Evolutionary conservation across 2,113 vertebrate genomes (phyloP).

Genomic region (Chlorodrepanis virens): DNA sequence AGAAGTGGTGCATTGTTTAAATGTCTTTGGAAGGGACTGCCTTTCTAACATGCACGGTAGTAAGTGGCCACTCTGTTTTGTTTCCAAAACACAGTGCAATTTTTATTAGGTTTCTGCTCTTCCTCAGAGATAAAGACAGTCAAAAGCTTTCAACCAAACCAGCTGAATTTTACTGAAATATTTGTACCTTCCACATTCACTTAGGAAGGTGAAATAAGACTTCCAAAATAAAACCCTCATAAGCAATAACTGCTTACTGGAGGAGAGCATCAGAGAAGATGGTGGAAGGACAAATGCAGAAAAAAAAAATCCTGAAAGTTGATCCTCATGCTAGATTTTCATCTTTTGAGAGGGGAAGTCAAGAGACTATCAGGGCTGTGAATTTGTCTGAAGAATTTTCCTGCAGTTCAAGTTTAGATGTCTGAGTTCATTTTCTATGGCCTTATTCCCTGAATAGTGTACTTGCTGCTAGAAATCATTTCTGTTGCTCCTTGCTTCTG

Average conservation of each 20-base stretch:
- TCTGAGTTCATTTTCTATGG: neutral
- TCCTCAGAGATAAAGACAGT: neutral
- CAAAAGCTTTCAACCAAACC: neutral
- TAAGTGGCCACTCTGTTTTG: neutral
- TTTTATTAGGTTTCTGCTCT: neutral
- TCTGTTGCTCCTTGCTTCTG: neutral
- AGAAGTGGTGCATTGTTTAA: neutral
- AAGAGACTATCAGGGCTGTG: neutral
- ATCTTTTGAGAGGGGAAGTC: neutral
- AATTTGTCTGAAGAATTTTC: neutral
- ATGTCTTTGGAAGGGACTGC: neutral
- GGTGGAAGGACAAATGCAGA: neutral
- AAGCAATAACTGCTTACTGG: neutral
- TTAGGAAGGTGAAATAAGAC: neutral
- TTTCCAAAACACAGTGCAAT: neutral
- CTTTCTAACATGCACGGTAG: neutral
- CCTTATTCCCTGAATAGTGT: neutral
- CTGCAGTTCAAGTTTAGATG: neutral
- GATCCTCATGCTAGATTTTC: neutral
- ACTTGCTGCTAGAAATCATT: neutral
- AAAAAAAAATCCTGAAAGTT: neutral
- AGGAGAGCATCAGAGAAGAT: neutral
- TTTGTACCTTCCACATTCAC: neutral
- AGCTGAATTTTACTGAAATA: neutral
- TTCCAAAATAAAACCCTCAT: neutral